These are phyloP conservation scores for Druon quercuslanigerum DNA, from an alignment of 1,140 invertebrate species.

Conservation along the genomic window DNA sequence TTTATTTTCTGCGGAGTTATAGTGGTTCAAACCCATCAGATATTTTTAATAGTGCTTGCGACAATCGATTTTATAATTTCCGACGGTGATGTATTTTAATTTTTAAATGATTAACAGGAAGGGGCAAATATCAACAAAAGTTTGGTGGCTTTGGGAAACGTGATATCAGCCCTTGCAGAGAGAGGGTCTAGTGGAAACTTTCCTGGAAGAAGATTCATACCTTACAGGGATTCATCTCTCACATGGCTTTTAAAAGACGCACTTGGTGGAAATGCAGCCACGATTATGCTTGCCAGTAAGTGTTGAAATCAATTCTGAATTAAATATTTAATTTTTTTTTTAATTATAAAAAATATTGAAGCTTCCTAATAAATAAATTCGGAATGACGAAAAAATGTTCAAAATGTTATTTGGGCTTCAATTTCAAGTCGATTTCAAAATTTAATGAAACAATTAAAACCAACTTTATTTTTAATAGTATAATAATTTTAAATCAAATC, in stretches of 20 bases:
- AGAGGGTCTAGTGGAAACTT: conserved; percentile 71
- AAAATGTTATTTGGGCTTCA: no score
- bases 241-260: conserved; percentile 85
- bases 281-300: conserved; percentile 81
- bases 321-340: not conserved
- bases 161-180: conserved; percentile 85
- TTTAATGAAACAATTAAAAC: no score
- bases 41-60: no score
- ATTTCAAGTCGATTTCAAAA: no score
- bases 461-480: no score
- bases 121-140: conserved; percentile 90
- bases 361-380: conserved; percentile 12
- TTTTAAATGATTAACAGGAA: conserved; percentile 73
- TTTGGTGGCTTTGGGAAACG: conserved; percentile 86
- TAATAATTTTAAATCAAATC: no score
- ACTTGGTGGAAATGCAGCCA: conserved; percentile 80
- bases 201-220: conserved; percentile 78
- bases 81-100: no score
- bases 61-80: no score
- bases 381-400: no score
- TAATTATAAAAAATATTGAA: not conserved
- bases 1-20: no score
- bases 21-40: no score
- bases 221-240: conserved; percentile 85
- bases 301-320: conserved; percentile 39